These are phyloP conservation scores for Ypsolopha scabrella DNA, from an alignment of 2,888 invertebrate genomes.

Conservation along the genomic window DNA sequence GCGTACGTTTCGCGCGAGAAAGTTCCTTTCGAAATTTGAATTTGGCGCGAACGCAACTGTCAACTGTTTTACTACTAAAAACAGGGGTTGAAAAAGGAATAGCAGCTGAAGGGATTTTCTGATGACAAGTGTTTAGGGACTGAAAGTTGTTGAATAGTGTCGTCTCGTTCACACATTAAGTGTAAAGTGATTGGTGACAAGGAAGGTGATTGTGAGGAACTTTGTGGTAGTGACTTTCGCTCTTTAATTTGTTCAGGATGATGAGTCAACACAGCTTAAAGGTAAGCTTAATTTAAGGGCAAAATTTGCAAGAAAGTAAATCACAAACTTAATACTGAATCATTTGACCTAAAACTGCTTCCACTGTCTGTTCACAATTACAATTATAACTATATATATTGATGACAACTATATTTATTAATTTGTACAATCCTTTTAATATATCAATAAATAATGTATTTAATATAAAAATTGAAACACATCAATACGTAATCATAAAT, in stretches of 20 bases:
- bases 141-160: constrained; percentile 11
- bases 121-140: constrained; percentile 12
- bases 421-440: too few species aligned
- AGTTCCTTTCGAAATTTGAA: constrained; percentile 23
- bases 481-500: too few species aligned
- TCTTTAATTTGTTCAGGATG: constrained; percentile 32
- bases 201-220: constrained; percentile 22
- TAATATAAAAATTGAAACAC: too few species aligned
- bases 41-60: constrained; percentile 27
- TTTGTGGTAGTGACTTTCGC: constrained; percentile 52
- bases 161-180: constrained; percentile 17
- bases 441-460: too few species aligned
- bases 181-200: constrained; percentile 31
- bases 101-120: not conserved
- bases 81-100: too few species aligned
- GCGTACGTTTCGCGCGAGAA: constrained; percentile 31
- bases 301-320: not conserved
- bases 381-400: too few species aligned
- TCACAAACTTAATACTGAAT: not conserved
- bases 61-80: too few species aligned
- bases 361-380: too few species aligned
- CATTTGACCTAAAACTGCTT: not conserved
- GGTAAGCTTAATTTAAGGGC: constrained; percentile 19
- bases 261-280: constrained; percentile 46
- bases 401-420: too few species aligned